Base-by-base conservation (phyloP, 2,797 vertebrate species). In the Oreonectes daqikongensis region DNA sequence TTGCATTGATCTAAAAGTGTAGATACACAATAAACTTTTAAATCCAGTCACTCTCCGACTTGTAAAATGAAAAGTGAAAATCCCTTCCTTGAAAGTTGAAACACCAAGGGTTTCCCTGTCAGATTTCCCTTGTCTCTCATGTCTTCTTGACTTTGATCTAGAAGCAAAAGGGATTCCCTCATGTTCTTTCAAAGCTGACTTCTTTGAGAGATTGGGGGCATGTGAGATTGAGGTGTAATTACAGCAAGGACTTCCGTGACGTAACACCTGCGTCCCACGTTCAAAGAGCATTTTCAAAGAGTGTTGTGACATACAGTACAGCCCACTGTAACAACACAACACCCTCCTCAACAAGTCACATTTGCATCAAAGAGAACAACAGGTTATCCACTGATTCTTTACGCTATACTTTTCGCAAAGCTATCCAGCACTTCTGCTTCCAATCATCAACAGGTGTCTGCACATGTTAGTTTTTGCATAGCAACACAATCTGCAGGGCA, bases 111-210 rank as follows among this genome's bases (percentile, higher is more conserved):
- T 57, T 30, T 71, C 53, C 61, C 42, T 44, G 30, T 40, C 42
- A 32, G 60, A 50, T 67, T 64, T 71, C 42, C 60, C 26, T 72
- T 72, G 38, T 22, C 22, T 30, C 46, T 60, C 22, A n/a, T 42
- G 48, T 60, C 52, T 66, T 15, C 24, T 59, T 10, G 18, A 30
- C 79, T 76, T 76, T 71, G 68, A 80, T 80, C 44, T 59, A 5
- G 2, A 18, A 64, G 18, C 42, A 69, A 69, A 30, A 44, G 38
- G 63, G 69, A 67, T 77, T 60, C 65, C 73, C 68, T 66, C 42
- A 55, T 26, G 53, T 60, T 69, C 30, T n/a, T 30, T 67, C 32
- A 26, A 3, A 65, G 46, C 60, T 8, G 42, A 61, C 22, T 48
- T 42, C 40, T 60, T 59, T 59, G 26, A 42, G 52, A 30, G 52